Percentiles rank a stretch among this genome's conserved stretches.
Evolutionary conservation across 2,113 vertebrate species (phyloP).

Genomic region (Cheirogaleus medius): DNA sequence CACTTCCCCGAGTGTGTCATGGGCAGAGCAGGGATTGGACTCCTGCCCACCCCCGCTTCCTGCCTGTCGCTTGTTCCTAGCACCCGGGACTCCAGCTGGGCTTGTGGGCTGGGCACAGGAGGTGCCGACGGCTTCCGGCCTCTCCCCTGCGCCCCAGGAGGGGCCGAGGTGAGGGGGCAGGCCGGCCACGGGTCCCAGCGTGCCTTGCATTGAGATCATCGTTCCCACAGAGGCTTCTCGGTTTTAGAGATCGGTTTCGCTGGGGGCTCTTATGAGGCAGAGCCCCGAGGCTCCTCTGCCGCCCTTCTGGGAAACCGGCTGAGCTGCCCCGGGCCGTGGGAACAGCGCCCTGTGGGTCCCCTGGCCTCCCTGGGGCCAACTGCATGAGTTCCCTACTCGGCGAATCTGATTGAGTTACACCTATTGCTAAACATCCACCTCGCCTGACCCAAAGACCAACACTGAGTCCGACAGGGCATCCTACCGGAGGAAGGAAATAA

Average conservation of each 20-base stretch:
- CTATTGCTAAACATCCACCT: neutral
- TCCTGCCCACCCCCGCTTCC: neutral
- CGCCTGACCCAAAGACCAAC: neutral
- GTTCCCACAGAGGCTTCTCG: conserved; percentile 12
- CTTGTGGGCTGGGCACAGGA: conserved; percentile 17
- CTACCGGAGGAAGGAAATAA: neutral
- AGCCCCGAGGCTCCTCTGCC: neutral
- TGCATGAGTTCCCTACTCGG: neutral
- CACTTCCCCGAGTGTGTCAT: no score
- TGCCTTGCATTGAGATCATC: conserved; percentile 45
- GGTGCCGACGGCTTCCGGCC: neutral
- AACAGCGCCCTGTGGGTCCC: neutral
- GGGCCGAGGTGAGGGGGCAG: neutral
- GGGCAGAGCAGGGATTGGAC: neutral
- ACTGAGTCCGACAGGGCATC: no score
- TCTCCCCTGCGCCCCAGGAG: neutral
- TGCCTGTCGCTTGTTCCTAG: neutral
- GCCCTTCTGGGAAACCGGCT: conserved; percentile 22
- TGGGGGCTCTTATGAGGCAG: conserved; percentile 1
- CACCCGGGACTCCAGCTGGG: neutral
- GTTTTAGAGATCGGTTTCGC: conserved; percentile 60
- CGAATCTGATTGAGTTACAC: neutral
- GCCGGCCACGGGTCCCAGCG: neutral
- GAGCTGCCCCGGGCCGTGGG: neutral
- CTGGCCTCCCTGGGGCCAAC: neutral